phyloP scores from a whole-genome alignment of 2,797 vertebrate species.

The Pangasius krempfi region DNA sequence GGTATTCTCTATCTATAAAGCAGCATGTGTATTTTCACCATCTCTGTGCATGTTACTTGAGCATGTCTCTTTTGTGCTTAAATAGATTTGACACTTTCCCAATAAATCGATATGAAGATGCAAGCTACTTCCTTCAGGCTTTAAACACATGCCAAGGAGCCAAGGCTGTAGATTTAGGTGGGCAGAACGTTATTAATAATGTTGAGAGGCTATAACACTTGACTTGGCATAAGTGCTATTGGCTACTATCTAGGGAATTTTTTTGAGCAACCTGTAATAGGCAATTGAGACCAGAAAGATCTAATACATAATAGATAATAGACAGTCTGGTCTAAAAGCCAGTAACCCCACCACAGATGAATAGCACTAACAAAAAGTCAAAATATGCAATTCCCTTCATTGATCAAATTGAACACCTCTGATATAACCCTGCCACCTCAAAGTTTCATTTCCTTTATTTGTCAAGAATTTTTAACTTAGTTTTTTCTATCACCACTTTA shows the following conservation, averaged over 20 bases:
- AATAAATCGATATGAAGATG: constrained; percentile 18
- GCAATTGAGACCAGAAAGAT: neutral
- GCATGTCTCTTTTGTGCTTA: constrained; percentile 1
- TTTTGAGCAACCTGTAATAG: neutral
- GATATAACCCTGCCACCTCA: neutral
- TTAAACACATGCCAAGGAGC: neutral
- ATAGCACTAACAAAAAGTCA: neutral
- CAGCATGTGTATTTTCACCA: neutral
- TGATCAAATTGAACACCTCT: neutral
- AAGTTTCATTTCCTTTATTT: neutral
- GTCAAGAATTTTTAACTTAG: neutral
- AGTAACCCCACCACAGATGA: neutral
- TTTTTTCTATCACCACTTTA: neutral
- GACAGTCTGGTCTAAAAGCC: neutral
- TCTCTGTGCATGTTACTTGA: constrained; percentile 5
- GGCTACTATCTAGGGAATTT: neutral
- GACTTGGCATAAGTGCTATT: neutral
- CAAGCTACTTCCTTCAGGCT: neutral
- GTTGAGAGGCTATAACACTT: neutral
- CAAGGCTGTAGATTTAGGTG: neutral
- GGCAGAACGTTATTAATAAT: neutral
- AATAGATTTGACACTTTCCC: neutral
- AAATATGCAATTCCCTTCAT: neutral
- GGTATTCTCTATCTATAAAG: neutral
- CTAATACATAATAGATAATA: neutral